Evolutionary conservation across 2,888 invertebrate genomes (phyloP).

Genomic region (Caenorhabditis uteleia): DNA sequence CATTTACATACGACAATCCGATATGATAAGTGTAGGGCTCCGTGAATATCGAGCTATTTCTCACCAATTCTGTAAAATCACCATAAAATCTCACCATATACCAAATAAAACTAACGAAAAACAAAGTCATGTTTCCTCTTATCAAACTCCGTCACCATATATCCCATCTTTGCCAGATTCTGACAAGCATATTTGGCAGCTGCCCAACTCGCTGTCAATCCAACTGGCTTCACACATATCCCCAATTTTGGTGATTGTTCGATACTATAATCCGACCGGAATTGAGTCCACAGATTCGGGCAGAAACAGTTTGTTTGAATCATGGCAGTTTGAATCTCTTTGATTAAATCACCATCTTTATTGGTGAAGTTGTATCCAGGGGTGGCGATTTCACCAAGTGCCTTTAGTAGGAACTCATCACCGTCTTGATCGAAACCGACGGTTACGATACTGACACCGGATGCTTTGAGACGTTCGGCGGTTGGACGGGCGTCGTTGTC

Average conservation of each 20-base stretch:
- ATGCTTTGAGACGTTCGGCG: conserved; percentile 26
- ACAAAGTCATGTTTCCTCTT: conserved; percentile 18
- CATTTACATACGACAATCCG: conserved; percentile 7
- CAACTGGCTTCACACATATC: conserved; percentile 13
- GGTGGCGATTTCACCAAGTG: conserved; percentile 18
- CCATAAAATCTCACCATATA: neutral
- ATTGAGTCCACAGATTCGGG: conserved; percentile 26
- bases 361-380: conserved; percentile 18
- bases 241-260: conserved; percentile 19
- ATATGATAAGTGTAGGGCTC: conserved; percentile 19
- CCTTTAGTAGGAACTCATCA: conserved; percentile 9
- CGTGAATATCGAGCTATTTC: neutral
- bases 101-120: neutral
- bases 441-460: conserved; percentile 28
- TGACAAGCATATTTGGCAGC: conserved; percentile 24
- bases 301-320: conserved; percentile 40
- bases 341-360: conserved; percentile 18
- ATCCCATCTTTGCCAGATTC: neutral
- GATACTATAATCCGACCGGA: conserved; percentile 3
- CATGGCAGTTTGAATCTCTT: conserved; percentile 32
- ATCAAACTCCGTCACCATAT: conserved; percentile 17
- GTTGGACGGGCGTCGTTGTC: conserved; percentile 16
- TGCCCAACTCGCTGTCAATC: conserved; percentile 13
- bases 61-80: neutral
- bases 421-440: conserved; percentile 34